These are phyloP conservation scores for Sapajus apella DNA, from an alignment of 2,113 vertebrate genomes.

Conservation along the genomic window DNA sequence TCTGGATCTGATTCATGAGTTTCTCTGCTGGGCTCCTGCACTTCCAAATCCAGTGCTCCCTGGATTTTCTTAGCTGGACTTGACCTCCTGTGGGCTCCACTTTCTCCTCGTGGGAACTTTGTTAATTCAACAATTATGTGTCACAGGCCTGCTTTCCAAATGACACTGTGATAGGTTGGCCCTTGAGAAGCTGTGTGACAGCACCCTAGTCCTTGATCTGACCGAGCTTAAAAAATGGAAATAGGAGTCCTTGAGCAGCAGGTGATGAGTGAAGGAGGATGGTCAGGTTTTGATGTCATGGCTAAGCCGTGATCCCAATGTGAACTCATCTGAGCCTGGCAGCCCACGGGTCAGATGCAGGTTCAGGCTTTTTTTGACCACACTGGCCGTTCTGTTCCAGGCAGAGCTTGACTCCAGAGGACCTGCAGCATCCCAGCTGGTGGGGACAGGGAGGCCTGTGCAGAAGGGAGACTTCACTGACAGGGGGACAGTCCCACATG, in stretches of 20 bases:
- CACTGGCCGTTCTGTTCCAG: neutral
- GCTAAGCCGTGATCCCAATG: neutral
- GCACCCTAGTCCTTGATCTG: neutral
- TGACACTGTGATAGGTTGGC: accelerated
- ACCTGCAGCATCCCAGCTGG: too few relatives aligned
- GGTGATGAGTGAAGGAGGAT: too few relatives aligned
- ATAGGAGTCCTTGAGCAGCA: neutral
- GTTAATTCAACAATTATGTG: neutral
- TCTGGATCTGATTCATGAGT: neutral
- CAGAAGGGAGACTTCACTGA: neutral
- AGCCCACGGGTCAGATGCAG: neutral
- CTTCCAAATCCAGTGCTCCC: too few relatives aligned
- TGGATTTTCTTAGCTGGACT: neutral
- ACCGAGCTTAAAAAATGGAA: too few relatives aligned
- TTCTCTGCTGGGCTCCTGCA: neutral
- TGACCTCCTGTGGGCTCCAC: neutral
- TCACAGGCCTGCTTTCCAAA: neutral
- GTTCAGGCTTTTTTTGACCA: neutral
- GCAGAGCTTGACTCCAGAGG: neutral
- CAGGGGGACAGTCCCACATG: accelerated
- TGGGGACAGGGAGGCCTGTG: accelerated
- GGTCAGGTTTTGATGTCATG: accelerated
- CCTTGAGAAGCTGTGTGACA: neutral
- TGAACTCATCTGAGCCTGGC: neutral
- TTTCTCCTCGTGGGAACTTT: neutral